Conservation (phyloP, 2,888 invertebrate species). For the Nomada lathburiana region DNA sequence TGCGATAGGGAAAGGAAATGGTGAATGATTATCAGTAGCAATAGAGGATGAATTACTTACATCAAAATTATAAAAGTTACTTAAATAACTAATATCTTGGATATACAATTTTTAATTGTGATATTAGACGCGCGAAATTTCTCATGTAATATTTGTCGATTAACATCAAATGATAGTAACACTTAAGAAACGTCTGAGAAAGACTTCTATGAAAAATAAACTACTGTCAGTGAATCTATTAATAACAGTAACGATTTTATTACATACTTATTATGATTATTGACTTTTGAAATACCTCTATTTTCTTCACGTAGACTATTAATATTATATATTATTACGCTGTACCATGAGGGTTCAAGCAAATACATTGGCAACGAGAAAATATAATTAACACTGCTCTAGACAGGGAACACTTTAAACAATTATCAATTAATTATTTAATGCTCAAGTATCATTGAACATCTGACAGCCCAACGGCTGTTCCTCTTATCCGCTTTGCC, state of each 20-base stretch:
- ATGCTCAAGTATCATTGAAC: background rate
- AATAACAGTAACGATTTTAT: no score
- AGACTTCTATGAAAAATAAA: no score
- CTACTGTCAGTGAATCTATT: no score
- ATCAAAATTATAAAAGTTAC: background rate
- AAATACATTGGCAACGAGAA: background rate
- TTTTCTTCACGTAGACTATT: no score
- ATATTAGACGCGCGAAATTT: background rate
- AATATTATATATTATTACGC: no score
- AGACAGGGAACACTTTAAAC: background rate
- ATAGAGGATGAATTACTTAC: background rate
- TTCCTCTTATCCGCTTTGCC: slow-evolving; percentile 46
- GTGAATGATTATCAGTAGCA: background rate
- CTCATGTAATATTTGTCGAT: background rate
- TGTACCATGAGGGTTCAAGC: no score
- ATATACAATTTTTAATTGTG: background rate
- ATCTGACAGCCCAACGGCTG: slow-evolving; percentile 22
- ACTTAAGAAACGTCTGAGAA: no score
- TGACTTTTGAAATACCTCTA: no score
- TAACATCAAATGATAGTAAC: background rate
- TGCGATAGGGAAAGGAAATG: no score
- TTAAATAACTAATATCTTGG: background rate
- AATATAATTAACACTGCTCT: slow-evolving; percentile 9
- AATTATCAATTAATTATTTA: slow-evolving; percentile 22
- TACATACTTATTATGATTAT: no score